Percentiles rank a stretch among this genome's conserved stretches.
Conservation (phyloP, 2,888 invertebrate genomes). For the Eristalinus sepulchralis region DNA sequence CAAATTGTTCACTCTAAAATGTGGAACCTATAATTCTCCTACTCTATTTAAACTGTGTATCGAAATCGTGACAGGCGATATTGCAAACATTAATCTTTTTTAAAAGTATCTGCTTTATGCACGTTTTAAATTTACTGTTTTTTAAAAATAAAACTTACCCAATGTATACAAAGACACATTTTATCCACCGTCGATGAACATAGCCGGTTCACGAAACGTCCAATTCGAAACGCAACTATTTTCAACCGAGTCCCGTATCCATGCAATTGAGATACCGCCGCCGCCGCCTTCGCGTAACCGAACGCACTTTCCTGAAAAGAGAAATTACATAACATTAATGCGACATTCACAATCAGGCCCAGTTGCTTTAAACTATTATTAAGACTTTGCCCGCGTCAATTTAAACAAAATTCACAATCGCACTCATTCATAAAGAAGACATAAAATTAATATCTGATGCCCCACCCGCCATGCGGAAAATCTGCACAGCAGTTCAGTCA, state of each 20-base stretch:
- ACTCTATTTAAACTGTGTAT: too few species aligned
- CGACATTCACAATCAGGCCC: background rate
- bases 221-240: background rate
- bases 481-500: background rate
- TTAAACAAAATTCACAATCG: conserved; percentile 20
- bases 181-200: background rate
- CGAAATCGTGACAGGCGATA: too few species aligned
- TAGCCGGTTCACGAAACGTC: background rate
- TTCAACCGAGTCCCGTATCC: background rate
- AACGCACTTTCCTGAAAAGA: background rate
- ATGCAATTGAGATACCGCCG: background rate
- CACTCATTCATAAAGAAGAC: conserved; percentile 61
- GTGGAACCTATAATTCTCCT: too few species aligned
- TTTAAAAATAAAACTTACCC: background rate
- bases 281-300: background rate
- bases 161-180: background rate
- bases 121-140: background rate
- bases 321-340: background rate
- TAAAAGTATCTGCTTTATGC: too few species aligned
- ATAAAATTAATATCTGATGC: conserved; percentile 43
- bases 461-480: background rate
- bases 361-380: conserved; percentile 3
- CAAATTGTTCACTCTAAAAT: too few species aligned
- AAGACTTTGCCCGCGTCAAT: background rate
- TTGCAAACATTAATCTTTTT: too few species aligned